Evolutionary conservation across 2,797 vertebrate genomes (phyloP).

Genomic region (Amblyopsis hoosieri): DNA sequence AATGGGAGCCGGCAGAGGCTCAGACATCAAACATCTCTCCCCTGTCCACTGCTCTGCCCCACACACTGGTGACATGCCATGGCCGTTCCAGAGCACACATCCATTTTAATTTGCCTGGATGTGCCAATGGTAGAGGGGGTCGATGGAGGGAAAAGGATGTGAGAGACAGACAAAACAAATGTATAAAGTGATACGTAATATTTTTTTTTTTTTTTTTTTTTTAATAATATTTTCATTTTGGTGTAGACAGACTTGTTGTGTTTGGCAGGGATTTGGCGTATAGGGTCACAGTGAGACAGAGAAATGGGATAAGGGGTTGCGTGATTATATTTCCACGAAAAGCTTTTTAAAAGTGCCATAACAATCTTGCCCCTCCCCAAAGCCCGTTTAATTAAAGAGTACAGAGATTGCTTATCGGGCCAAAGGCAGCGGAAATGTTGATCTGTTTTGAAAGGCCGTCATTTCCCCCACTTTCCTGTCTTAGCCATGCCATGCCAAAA

Average conservation of each 20-base stretch:
- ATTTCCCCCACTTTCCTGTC: not conserved
- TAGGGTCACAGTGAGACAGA: conserved; percentile 31
- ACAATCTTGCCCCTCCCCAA: conserved; percentile 43
- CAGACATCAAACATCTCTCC: conserved; percentile 45
- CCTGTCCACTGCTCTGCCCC: conserved; percentile 31
- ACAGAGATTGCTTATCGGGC: conserved; percentile 32
- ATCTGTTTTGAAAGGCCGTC: conserved; percentile 28
- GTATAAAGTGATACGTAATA: conserved; percentile 29
- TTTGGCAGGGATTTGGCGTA: conserved; percentile 57
- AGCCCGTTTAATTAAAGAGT: conserved; percentile 61
- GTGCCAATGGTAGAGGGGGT: conserved; percentile 41
- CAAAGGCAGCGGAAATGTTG: conserved; percentile 49
- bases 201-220: too few species aligned
- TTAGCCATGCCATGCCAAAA: conserved; percentile 22
- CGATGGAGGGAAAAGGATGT: conserved; percentile 27
- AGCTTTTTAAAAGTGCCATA: conserved; percentile 49
- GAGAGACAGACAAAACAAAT: conserved; percentile 11
- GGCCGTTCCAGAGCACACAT: conserved; percentile 28
- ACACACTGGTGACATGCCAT: conserved; percentile 33
- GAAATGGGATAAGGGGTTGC: conserved; percentile 36
- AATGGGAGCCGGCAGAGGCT: conserved; percentile 39
- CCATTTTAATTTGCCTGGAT: conserved; percentile 63
- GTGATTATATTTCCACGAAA: conserved; percentile 60
- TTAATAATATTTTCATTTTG: conserved; percentile 45
- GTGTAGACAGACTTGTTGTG: conserved; percentile 58